Percentiles rank a stretch among this genome's conserved stretches.
Conservation (phyloP, 2,113 vertebrate species). For the Syngnathus floridae region DNA sequence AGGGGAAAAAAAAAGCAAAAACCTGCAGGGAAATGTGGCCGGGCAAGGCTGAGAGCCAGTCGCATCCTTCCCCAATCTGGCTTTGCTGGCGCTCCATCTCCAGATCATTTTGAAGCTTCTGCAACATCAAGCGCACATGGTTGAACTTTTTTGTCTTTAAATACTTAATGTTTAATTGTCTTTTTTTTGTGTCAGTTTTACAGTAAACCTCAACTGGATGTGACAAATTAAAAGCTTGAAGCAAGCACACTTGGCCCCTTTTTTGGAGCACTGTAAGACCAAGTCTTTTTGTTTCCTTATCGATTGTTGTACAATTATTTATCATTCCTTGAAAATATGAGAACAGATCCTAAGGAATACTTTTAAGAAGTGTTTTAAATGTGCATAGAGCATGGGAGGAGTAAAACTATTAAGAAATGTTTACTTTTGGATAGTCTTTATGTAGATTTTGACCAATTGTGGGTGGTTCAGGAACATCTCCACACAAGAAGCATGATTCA, state of each 20-base stretch:
- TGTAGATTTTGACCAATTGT: no score
- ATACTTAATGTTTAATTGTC: neutral
- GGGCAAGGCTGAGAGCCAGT: constrained; percentile 49
- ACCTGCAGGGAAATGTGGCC: constrained; percentile 55
- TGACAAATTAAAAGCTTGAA: neutral
- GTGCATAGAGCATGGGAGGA: neutral
- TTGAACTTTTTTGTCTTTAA: neutral
- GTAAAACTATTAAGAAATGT: neutral
- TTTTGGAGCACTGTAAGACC: neutral
- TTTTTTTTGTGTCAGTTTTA: no score
- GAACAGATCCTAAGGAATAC: neutral
- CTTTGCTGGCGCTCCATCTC: constrained; percentile 23
- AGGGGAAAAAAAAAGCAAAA: neutral
- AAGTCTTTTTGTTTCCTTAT: neutral
- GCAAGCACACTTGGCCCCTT: neutral
- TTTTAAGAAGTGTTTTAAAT: neutral
- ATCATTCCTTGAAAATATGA: neutral
- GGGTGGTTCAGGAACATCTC: no score
- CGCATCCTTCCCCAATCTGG: constrained; percentile 25
- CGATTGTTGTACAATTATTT: neutral
- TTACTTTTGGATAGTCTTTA: neutral
- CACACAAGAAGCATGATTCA: neutral
- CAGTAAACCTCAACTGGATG: no score
- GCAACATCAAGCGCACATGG: constrained; percentile 9
- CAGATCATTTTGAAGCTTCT: constrained; percentile 40